Conservation (phyloP, 2,888 invertebrate species). For the Luperina nickerlii region DNA sequence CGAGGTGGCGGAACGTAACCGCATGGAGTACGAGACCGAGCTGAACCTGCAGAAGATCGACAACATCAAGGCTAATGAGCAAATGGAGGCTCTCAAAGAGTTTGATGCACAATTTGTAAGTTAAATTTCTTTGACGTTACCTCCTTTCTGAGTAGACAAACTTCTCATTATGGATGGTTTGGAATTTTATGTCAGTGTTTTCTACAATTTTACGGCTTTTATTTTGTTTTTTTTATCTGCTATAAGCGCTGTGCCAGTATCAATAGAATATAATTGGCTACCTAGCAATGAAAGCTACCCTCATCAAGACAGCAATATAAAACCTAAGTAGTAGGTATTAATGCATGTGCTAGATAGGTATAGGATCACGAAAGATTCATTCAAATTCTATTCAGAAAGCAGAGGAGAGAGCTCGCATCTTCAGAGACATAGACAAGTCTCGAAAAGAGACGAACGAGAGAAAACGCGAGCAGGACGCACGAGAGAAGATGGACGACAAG, state of each 20-base stretch:
- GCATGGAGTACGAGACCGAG: conserved; percentile 81
- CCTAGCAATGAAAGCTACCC: neutral
- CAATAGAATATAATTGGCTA: neutral
- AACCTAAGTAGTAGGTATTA: neutral
- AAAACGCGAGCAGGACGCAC: conserved; percentile 71
- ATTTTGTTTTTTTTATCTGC: neutral
- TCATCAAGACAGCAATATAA: neutral
- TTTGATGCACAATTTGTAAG: conserved; percentile 84
- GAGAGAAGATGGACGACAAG: conserved; percentile 78
- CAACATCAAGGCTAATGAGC: conserved; percentile 77
- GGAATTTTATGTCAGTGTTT: neutral
- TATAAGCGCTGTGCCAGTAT: neutral
- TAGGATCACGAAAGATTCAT: neutral
- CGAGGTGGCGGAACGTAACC: conserved; percentile 80
- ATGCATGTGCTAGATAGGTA: neutral
- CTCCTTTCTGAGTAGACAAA: conserved; percentile 5
- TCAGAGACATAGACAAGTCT: conserved; percentile 76
- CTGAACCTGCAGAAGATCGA: conserved; percentile 81
- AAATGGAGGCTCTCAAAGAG: conserved; percentile 80
- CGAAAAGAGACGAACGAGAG: conserved; percentile 69
- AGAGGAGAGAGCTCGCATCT: conserved; percentile 79
- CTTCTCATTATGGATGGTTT: neutral
- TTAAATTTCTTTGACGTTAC: conserved; percentile 65
- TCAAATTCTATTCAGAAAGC: conserved; percentile 68
- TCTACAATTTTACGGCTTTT: neutral